phyloP scores from a whole-genome alignment of 1,140 invertebrate genomes.

The Reticulitermes speratus region DNA sequence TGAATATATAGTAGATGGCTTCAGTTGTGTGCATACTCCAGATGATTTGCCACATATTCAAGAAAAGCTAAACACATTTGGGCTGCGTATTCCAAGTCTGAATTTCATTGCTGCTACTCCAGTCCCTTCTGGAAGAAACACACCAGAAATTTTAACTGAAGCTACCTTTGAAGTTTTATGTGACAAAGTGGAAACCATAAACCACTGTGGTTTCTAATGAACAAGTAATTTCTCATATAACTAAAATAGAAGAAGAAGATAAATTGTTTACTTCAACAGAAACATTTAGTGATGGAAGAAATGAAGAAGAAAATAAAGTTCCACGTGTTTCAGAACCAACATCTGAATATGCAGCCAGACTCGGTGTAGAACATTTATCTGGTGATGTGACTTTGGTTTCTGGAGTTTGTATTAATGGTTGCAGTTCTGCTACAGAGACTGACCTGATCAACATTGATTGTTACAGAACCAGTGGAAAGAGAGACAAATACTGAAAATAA shows the following conservation, averaged over 20 bases:
- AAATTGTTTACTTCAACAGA: not conserved
- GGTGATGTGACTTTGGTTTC: not conserved
- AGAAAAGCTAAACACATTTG: not conserved
- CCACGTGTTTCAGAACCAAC: not conserved
- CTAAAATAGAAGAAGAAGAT: not conserved
- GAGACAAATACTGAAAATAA: too few species aligned
- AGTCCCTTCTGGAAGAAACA: constrained; percentile 29
- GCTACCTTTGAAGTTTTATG: not conserved
- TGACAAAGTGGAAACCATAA: not conserved
- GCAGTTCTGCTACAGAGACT: too few species aligned
- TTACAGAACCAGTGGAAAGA: too few species aligned
- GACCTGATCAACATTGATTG: too few species aligned
- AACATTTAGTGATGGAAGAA: not conserved
- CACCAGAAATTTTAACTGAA: constrained; percentile 11
- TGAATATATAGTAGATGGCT: too few species aligned
- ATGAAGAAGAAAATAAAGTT: not conserved
- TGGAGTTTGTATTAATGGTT: too few species aligned
- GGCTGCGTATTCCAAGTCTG: constrained; percentile 14
- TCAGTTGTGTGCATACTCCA: not conserved
- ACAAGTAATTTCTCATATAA: not conserved
- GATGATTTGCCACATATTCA: not conserved
- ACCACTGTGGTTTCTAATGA: not conserved
- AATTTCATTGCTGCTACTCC: constrained; percentile 37
- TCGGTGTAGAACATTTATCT: not conserved
- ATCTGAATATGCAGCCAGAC: not conserved